phyloP scores from a whole-genome alignment of 2,888 invertebrate species.

The Tricholauxania praeusta region DNA sequence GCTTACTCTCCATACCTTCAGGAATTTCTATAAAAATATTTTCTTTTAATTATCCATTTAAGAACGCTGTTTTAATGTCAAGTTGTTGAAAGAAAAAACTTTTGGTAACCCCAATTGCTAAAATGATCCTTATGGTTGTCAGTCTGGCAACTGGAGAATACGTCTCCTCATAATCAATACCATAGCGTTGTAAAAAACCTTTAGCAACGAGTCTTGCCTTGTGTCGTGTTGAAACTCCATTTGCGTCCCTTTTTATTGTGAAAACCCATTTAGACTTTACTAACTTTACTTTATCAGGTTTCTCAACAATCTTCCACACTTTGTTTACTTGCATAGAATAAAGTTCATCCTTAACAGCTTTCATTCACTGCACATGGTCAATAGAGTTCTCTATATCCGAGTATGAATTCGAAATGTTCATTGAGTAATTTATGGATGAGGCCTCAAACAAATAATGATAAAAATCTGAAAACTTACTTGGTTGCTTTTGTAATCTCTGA shows the following conservation, averaged over 20 bases:
- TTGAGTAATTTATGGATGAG: too few relatives aligned
- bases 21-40: background rate
- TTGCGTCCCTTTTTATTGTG: slow-evolving; percentile 30
- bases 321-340: slow-evolving; percentile 17
- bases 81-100: slow-evolving; percentile 32
- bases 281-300: background rate
- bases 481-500: too few relatives aligned
- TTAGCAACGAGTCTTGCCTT: slow-evolving; percentile 39
- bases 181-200: slow-evolving; percentile 38
- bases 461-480: too few relatives aligned
- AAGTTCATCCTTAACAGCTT: slow-evolving; percentile 23
- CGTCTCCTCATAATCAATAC: slow-evolving; percentile 37
- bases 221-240: slow-evolving; percentile 24
- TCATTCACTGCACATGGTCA: slow-evolving; percentile 12
- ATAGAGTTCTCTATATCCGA: background rate
- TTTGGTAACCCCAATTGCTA: slow-evolving; percentile 28
- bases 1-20: background rate
- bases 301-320: slow-evolving; percentile 1
- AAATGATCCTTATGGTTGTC: slow-evolving; percentile 35
- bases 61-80: background rate
- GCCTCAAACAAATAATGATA: too few relatives aligned
- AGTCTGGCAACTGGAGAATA: slow-evolving; percentile 42
- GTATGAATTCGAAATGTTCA: background rate
- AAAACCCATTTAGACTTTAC: slow-evolving; percentile 39
- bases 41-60: background rate